Conservation (phyloP, 2,113 vertebrate species). For the Carassius gibelio region DNA sequence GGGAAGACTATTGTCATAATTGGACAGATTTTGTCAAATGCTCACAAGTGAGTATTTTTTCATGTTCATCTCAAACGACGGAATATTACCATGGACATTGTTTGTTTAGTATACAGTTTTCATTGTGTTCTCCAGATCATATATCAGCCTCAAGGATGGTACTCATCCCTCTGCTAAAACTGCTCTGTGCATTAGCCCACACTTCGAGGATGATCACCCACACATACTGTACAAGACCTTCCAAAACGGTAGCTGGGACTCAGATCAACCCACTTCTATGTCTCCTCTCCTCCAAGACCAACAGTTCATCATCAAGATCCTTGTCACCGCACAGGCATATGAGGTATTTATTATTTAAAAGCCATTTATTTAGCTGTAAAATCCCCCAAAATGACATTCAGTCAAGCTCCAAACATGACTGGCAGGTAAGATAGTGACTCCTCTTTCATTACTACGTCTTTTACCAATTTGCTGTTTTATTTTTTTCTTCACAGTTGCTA, state of each 20-base stretch:
- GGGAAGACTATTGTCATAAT: conserved; percentile 61
- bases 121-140: conserved; percentile 55
- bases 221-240: conserved; percentile 70
- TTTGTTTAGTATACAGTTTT: background rate
- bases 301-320: conserved; percentile 65
- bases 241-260: conserved; percentile 60
- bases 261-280: conserved; percentile 57
- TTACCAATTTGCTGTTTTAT: too few species aligned
- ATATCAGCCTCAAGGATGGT: conserved; percentile 67
- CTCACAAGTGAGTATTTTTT: conserved; percentile 55
- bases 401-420: too few species aligned
- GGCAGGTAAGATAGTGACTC: too few species aligned
- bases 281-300: conserved; percentile 60
- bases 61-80: background rate
- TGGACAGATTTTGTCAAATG: conserved; percentile 49
- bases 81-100: background rate
- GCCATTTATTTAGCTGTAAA: too few species aligned
- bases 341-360: conserved; percentile 51
- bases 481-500: too few species aligned
- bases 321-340: conserved; percentile 60
- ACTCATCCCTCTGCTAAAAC: conserved; percentile 45
- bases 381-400: too few species aligned
- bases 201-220: conserved; percentile 48
- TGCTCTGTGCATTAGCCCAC: conserved; percentile 75
- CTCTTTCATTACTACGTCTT: too few species aligned